phyloP scores from a whole-genome alignment of 2,888 invertebrate genomes.

The Eucriotettix oculatus region DNA sequence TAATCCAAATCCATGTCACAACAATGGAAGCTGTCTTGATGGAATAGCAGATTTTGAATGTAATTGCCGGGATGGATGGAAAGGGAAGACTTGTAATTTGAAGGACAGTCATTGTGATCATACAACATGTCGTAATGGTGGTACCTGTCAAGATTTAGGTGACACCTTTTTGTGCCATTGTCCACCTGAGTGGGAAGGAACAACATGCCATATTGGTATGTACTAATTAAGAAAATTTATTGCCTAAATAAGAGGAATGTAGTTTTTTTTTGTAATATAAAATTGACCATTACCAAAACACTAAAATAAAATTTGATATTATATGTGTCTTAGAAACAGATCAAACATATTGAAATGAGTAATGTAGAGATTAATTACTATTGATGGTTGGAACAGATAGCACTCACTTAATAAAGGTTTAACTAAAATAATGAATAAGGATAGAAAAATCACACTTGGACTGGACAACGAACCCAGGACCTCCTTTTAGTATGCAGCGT shows the following conservation, averaged over 20 bases:
- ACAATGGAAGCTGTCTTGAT: constrained; percentile 65
- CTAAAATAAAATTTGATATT: too few relatives aligned
- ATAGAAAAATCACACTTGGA: too few relatives aligned
- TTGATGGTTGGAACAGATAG: too few relatives aligned
- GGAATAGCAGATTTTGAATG: constrained; percentile 67
- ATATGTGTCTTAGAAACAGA: too few relatives aligned
- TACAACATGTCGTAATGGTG: constrained; percentile 42
- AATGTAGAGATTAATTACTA: too few relatives aligned
- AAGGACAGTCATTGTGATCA: constrained; percentile 41
- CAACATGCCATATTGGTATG: constrained; percentile 35
- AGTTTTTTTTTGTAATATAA: too few relatives aligned
- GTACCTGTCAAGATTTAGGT: constrained; percentile 40
- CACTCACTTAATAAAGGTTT: too few relatives aligned
- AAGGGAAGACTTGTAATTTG: constrained; percentile 47
- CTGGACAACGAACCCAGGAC: too few relatives aligned
- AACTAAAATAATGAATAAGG: too few relatives aligned
- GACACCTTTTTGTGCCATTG: constrained; percentile 47
- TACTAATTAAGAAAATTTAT: not conserved
- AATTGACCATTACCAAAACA: too few relatives aligned
- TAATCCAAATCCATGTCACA: constrained; percentile 56
- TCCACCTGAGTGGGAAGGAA: constrained; percentile 39
- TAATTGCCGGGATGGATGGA: constrained; percentile 72
- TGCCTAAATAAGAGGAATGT: not conserved
- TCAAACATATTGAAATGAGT: too few relatives aligned
- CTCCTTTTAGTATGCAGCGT: too few relatives aligned